Conservation (phyloP, 2,797 vertebrate species). For the Anabacerthia variegaticeps region DNA sequence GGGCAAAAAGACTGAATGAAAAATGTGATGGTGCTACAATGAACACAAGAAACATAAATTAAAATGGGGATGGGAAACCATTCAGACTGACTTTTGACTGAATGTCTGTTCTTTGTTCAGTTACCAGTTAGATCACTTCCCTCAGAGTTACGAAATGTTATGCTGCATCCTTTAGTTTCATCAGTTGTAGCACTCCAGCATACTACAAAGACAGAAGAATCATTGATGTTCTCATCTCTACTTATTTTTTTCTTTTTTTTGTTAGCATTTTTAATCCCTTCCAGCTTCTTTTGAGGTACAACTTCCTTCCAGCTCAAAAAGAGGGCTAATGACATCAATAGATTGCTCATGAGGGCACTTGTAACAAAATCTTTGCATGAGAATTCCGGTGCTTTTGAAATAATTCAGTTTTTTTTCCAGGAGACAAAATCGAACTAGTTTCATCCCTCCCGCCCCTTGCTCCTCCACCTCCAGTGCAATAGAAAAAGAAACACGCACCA, state of each 20-base stretch:
- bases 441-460: accelerated
- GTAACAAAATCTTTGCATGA: constrained; percentile 24
- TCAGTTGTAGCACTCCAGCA: neutral
- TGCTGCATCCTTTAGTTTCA: neutral
- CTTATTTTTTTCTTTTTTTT: neutral
- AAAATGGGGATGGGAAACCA: neutral
- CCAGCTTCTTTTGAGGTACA: constrained; percentile 41
- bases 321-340: constrained; percentile 29
- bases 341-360: constrained; percentile 4
- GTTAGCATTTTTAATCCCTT: constrained; percentile 34
- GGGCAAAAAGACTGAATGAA: neutral
- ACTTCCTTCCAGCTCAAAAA: constrained; percentile 45
- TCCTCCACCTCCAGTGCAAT: accelerated
- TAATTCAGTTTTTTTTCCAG: neutral
- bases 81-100: neutral
- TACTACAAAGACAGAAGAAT: neutral
- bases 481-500: neutral
- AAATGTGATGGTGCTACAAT: neutral
- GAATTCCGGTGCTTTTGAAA: constrained; percentile 17
- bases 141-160: neutral
- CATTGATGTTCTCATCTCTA: constrained; percentile 1
- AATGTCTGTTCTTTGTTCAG: neutral
- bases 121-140: neutral
- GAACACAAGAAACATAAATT: neutral
- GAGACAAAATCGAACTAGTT: neutral